Evolutionary conservation across 2,888 invertebrate species (phyloP).

Genomic region (Tineola bisselliella): DNA sequence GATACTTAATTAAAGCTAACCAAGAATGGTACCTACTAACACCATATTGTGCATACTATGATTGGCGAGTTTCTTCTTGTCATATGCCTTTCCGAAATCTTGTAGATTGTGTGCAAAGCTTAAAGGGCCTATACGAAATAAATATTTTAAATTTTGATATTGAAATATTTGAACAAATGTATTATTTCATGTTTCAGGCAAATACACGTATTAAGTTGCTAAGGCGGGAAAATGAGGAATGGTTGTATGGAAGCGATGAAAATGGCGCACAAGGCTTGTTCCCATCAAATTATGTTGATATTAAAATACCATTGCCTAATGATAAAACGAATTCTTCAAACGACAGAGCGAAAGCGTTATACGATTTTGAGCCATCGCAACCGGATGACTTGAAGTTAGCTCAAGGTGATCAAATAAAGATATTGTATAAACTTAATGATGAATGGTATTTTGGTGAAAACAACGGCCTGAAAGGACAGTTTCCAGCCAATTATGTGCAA

Average conservation of each 20-base stretch:
- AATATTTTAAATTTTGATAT: too few species aligned
- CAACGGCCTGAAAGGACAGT: conserved; percentile 75
- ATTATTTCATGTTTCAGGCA: conserved; percentile 57
- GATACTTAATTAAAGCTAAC: too few species aligned
- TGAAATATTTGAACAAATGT: too few species aligned
- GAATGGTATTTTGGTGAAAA: conserved; percentile 84
- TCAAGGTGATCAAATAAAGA: conserved; percentile 61
- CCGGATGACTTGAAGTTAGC: conserved; percentile 45
- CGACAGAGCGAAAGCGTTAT: conserved; percentile 71
- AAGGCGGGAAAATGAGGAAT: conserved; percentile 78
- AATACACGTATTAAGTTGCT: conserved; percentile 78
- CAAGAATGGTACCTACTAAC: too few species aligned
- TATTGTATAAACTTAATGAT: conserved; percentile 74
- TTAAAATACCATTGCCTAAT: conserved; percentile 74
- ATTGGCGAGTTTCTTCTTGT: too few species aligned
- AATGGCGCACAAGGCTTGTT: conserved; percentile 80
- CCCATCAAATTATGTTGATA: conserved; percentile 81
- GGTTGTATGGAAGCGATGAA: conserved; percentile 79
- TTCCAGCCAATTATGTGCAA: conserved; percentile 81
- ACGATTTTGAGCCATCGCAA: conserved; percentile 74
- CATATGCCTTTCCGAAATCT: too few species aligned
- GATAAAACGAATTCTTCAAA: conserved; percentile 25
- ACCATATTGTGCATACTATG: too few species aligned
- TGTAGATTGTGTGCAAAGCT: too few species aligned
- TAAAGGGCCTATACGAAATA: too few species aligned